Conservation (phyloP, 2,888 invertebrate species). For the Embidobia sp. region DNA sequence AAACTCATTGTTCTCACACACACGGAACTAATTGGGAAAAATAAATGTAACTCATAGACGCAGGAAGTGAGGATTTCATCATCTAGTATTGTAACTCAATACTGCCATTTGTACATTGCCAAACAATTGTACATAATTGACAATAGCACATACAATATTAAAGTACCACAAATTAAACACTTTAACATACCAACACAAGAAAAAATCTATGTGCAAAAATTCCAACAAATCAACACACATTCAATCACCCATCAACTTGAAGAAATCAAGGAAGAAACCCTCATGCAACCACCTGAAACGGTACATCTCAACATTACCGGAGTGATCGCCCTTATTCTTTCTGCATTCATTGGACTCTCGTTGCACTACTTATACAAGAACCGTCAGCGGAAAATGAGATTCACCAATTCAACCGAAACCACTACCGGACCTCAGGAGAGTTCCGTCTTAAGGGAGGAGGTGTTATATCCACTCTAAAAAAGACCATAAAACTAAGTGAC, state of each 20-base stretch:
- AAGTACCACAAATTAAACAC: no score
- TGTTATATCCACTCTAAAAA: no score
- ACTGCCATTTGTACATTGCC: background rate
- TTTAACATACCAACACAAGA: no score
- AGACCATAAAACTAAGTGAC: no score
- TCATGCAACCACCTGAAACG: background rate
- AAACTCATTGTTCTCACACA: slow-evolving; percentile 9
- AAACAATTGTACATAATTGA: no score
- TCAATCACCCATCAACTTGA: background rate
- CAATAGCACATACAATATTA: no score
- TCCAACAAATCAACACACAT: background rate
- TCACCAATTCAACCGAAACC: background rate
- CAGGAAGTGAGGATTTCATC: background rate
- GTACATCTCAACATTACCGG: no score
- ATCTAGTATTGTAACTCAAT: background rate
- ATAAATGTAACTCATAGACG: background rate
- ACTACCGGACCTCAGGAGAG: slow-evolving; percentile 9
- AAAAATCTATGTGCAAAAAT: no score
- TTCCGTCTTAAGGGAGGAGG: slow-evolving; percentile 7
- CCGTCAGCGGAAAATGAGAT: no score
- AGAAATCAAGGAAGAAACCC: slow-evolving; percentile 6
- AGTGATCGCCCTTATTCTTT: no score
- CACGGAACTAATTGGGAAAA: background rate
- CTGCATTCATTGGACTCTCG: no score
- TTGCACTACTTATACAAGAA: no score